Conservation (phyloP, 2,888 invertebrate genomes). For the Drosophila greeni region DNA sequence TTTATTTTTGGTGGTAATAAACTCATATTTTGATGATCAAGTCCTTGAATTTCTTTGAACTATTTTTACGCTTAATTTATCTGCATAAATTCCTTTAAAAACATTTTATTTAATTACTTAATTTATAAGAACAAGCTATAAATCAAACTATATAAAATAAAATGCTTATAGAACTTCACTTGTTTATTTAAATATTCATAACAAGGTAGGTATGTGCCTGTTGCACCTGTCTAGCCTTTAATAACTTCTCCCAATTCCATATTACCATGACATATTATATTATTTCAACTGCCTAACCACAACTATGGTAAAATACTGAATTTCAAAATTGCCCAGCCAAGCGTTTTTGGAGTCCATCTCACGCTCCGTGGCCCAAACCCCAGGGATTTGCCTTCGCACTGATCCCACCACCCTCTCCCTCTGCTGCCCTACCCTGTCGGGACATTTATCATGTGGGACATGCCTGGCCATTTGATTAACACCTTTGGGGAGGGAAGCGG, state of each 20-base stretch:
- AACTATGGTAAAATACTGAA: background rate
- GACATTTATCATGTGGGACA: slow-evolving; percentile 63
- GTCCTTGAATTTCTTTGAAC: too few relatives aligned
- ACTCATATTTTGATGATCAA: background rate
- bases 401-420: background rate
- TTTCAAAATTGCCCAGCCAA: slow-evolving; percentile 5
- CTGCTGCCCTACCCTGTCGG: background rate
- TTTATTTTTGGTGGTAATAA: background rate
- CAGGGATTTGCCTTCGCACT: slow-evolving; percentile 1
- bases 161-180: too few relatives aligned
- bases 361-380: background rate
- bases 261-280: background rate
- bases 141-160: too few relatives aligned
- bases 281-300: background rate
- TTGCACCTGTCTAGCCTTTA: background rate
- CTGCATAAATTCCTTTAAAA: too few relatives aligned
- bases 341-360: background rate
- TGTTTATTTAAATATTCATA: too few relatives aligned
- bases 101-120: too few relatives aligned
- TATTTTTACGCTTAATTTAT: too few relatives aligned
- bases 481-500: slow-evolving; percentile 50
- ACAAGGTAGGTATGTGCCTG: too few relatives aligned
- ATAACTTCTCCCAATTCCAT: background rate
- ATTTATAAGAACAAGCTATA: too few relatives aligned
- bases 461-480: slow-evolving; percentile 65